These are phyloP conservation scores for Endomychus coccineus DNA, from an alignment of 2,888 invertebrate genomes.

Conservation along the genomic window DNA sequence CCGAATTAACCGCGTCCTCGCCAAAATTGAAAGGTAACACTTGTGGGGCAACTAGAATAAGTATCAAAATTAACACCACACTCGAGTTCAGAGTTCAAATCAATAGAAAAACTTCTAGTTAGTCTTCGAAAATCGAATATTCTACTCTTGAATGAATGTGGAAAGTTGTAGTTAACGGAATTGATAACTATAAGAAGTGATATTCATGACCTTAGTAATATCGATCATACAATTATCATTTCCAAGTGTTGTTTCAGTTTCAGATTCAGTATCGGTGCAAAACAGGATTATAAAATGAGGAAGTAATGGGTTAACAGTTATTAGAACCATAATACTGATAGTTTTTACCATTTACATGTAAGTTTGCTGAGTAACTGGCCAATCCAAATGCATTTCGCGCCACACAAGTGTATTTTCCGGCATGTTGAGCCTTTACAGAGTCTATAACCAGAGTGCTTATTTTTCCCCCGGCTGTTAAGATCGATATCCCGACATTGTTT, in stretches of 20 bases:
- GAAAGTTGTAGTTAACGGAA: too few species aligned
- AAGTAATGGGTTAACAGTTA: too few species aligned
- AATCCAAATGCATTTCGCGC: conserved; percentile 63
- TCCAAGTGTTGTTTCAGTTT: too few species aligned
- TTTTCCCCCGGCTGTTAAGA: conserved; percentile 44
- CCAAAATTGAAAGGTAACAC: conserved; percentile 43
- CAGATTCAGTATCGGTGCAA: too few species aligned
- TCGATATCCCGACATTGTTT: conserved; percentile 30
- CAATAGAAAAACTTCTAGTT: too few species aligned
- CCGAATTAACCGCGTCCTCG: conserved; percentile 58
- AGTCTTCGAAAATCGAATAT: not conserved
- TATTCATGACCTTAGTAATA: too few species aligned
- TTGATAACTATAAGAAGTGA: too few species aligned
- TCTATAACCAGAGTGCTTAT: conserved; percentile 64
- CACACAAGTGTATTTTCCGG: conserved; percentile 64
- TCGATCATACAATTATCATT: too few species aligned
- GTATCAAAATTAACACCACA: not conserved
- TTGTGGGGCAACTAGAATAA: conserved; percentile 34
- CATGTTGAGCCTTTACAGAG: conserved; percentile 62
- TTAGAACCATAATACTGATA: not conserved
- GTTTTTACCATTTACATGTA: conserved; percentile 63
- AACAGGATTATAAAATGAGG: too few species aligned
- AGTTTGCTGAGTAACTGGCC: conserved; percentile 55
- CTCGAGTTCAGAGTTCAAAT: too few species aligned
- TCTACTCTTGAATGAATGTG: not conserved